Base-by-base conservation (phyloP, 35 echinoderm and acorn worm species). In the Amphiura filiformis region DNA sequence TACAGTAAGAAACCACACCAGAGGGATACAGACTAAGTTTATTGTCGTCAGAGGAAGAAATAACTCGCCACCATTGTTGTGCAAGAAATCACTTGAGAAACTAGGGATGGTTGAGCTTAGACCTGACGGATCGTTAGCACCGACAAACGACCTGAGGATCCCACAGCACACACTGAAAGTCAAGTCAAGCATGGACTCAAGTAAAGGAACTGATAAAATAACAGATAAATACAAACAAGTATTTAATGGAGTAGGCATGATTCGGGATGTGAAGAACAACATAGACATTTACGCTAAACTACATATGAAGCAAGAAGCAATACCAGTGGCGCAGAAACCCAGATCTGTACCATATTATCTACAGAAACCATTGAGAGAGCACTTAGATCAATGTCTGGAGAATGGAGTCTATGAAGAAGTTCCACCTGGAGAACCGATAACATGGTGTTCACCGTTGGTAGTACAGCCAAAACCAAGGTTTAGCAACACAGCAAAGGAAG, bases 321-420 rank as follows among this genome's bases (percentile, higher is more conserved):
- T 35, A 30, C 76, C 91, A 15, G 81, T 89, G n/a, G 76, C 91
- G 77, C 91, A 93, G 35, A 84, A 84, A 82, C 86, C 91, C 26
- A 34, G 86, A 31, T 75, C 38, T 79, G 80, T 89, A 57, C 79
- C 86, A 56, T 89, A 77, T 36, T 84, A 89, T 76, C 76, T 93
- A 17, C 91, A 93, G 82, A 93, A 93, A 86, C 91, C 91, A 80
- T 38, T 85, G 38, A 85, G 84, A 32, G 34, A 92, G 57, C 89
- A 87, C 81, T 37, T 89, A 31, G 86, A 93, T n/a, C 39, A 80
- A n/a, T 84, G 65, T 56, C 30, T 89, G 39, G 82, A 93, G 30
- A 79, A 93, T 26, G 91, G 44, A 15, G 88, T 93, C 26, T 88
- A 88, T 57, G 86, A 93, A 36, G 26, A 81, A 70, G 81, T 89